These are phyloP conservation scores for Elmis aenea DNA, from an alignment of 2,888 invertebrate genomes.

Conservation along the genomic window DNA sequence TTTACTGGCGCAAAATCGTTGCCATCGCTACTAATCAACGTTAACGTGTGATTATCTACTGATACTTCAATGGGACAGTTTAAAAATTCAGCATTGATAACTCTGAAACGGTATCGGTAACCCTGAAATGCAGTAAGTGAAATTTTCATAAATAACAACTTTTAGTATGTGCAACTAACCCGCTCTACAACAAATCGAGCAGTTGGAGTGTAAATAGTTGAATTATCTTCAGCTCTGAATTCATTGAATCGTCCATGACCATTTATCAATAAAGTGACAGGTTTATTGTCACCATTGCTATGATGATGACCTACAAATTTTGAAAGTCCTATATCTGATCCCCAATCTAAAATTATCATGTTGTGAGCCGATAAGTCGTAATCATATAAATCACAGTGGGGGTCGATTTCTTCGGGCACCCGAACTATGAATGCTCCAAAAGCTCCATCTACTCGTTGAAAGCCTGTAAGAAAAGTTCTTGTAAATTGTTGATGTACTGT, in stretches of 20 bases:
- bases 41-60: slow-evolving; percentile 75
- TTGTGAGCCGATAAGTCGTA: slow-evolving; percentile 72
- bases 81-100: slow-evolving; percentile 81
- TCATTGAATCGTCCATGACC: slow-evolving; percentile 65
- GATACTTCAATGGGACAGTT: slow-evolving; percentile 84
- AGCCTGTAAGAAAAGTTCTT: slow-evolving; percentile 55
- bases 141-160: slow-evolving; percentile 24
- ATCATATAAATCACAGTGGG: slow-evolving; percentile 67
- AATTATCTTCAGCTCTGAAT: slow-evolving; percentile 35
- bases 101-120: slow-evolving; percentile 70
- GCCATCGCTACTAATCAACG: slow-evolving; percentile 74
- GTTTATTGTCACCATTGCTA: slow-evolving; percentile 75
- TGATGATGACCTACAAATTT: slow-evolving; percentile 85
- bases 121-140: slow-evolving; percentile 61
- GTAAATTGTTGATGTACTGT: not conserved
- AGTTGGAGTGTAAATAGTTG: slow-evolving; percentile 50
- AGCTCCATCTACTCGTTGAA: slow-evolving; percentile 82
- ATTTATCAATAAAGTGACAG: slow-evolving; percentile 75
- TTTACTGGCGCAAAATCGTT: slow-evolving; percentile 69
- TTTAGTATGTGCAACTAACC: slow-evolving; percentile 43
- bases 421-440: slow-evolving; percentile 75
- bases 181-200: slow-evolving; percentile 63
- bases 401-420: slow-evolving; percentile 58
- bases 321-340: slow-evolving; percentile 62
- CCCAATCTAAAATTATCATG: slow-evolving; percentile 79